These are phyloP conservation scores for mouse (Mus musculus) DNA, from an alignment of 2,113 vertebrate genomes.

Conservation along the genomic window DNA sequence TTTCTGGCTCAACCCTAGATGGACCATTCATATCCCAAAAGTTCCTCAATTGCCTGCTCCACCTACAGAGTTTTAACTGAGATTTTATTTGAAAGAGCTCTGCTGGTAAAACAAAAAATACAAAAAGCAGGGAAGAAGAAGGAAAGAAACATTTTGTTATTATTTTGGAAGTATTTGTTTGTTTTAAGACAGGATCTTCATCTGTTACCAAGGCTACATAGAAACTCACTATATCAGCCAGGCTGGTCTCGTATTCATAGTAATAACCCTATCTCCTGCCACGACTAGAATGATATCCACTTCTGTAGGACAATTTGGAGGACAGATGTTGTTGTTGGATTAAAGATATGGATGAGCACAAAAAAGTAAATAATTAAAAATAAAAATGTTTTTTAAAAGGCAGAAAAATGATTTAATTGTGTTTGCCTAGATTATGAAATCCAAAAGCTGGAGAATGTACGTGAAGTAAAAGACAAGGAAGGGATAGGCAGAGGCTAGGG, in stretches of 20 bases:
- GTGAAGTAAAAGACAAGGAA: not conserved
- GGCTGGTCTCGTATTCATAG: not conserved
- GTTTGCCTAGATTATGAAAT: slow-evolving; percentile 37
- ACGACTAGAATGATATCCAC: not conserved
- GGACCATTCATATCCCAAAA: not conserved
- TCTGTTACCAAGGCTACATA: not conserved
- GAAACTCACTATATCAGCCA: not conserved
- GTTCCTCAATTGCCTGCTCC: not conserved
- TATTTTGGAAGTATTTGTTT: not conserved
- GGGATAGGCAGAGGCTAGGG: not conserved
- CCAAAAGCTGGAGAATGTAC: not conserved
- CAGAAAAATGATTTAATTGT: not conserved
- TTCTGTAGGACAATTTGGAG: not conserved
- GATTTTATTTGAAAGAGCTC: slow-evolving; percentile 29
- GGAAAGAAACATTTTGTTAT: not conserved
- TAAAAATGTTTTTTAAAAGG: no score
- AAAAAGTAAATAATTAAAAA: not conserved
- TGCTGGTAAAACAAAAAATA: not conserved
- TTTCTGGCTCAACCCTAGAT: not conserved
- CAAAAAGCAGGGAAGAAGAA: not conserved
- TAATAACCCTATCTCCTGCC: not conserved
- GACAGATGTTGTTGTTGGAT: not conserved
- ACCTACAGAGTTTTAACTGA: not conserved
- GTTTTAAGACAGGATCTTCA: not conserved
- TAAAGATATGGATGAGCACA: not conserved